phyloP scores from a whole-genome alignment of 2,797 vertebrate species.

The Thamnophis elegans region DNA sequence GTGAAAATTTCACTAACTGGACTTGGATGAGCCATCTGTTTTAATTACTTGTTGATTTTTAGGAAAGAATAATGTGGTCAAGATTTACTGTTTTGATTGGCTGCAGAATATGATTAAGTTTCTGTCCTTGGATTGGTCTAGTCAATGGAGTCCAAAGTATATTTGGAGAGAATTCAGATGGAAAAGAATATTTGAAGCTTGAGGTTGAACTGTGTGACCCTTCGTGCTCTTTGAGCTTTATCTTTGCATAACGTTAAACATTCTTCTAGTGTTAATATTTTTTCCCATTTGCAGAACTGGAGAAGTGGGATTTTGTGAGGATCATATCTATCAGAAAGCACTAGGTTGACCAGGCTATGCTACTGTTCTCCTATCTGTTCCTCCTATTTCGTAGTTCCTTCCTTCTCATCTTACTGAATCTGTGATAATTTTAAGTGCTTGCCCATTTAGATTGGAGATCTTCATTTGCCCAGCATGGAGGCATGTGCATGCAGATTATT shows the following conservation, averaged over 20 bases:
- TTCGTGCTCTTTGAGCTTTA: background rate
- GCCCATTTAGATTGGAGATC: background rate
- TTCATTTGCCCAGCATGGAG: background rate
- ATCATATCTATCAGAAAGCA: background rate
- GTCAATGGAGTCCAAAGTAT: background rate
- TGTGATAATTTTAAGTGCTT: background rate
- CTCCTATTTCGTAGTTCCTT: background rate
- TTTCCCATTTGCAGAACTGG: background rate
- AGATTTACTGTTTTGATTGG: background rate
- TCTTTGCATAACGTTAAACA: background rate
- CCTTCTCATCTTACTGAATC: background rate
- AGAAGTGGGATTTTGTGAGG: background rate
- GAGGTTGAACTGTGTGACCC: background rate
- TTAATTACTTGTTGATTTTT: background rate
- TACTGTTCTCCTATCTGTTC: background rate
- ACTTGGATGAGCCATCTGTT: background rate
- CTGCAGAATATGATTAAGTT: background rate
- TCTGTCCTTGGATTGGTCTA: background rate
- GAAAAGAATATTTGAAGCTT: background rate
- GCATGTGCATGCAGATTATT: background rate
- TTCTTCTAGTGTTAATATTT: background rate
- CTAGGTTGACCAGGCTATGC: background rate
- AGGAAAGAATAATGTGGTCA: background rate
- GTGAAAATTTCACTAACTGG: background rate
- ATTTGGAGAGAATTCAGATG: background rate